Base-by-base conservation (phyloP, 1,140 invertebrate genomes). In the Cydia fagiglandana region DNA sequence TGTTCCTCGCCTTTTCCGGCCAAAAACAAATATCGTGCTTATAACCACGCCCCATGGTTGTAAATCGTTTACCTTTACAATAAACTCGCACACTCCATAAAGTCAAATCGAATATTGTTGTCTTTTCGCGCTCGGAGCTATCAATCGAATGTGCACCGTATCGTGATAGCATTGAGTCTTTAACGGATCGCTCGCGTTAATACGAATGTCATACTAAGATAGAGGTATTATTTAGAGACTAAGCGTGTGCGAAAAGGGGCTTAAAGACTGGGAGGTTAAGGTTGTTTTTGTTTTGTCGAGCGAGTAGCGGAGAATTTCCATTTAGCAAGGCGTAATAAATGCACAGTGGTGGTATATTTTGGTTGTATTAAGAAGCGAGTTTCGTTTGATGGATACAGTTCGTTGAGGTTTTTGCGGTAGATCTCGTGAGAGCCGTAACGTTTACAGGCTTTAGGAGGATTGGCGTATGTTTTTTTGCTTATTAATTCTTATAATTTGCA, bases 41-140 rank as follows among this genome's bases (percentile, higher is more conserved):
- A 85, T 85, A 77, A 77, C 82, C 76, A 83, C 81, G 79, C 76
- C 61, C 56, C 79, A 88, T 80, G 84, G 79, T 76, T 83, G 81
- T 80, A 86, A 87, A 86, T 89, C 79, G 83, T 78, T 85, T 78
- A 81, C 75, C 64, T 66, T 68, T 75, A 75, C 64, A 76, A 75
- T 73, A 70, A 80, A 77, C 81, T 74, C 81, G 81, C 82, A 84
- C 82, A 83, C 80, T 83, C 81, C 86, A 75, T 47, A 68, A 80
- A 83, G 81, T 84, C 81, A 81, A 83, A 86, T 85, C 80, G 88
- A 88, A 88, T 86, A 88, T 86, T 88, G 85, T 90, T 90, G 86
- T 87, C 89, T 82, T 84, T 84, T 81, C 78, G 80, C 53, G 61
- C 61, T 56, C 61, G 10, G 34, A 64, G 80, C 76, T 81, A 86